These are phyloP conservation scores for Merops nubicus DNA, from an alignment of 2,113 vertebrate species.

Conservation along the genomic window DNA sequence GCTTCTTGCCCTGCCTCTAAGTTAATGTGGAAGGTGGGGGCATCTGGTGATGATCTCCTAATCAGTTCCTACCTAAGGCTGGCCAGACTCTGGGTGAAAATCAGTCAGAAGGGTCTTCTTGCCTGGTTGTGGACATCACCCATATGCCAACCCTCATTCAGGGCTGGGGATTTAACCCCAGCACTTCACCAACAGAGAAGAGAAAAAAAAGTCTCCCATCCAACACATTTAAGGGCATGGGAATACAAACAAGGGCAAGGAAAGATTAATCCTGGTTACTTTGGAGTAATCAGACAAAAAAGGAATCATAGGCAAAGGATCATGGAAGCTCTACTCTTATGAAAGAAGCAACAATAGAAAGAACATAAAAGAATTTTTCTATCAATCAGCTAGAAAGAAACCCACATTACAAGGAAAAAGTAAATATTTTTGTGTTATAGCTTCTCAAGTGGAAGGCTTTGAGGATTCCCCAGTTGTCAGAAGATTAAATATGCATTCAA, in stretches of 20 bases:
- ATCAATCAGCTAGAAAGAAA: background rate
- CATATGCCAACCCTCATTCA: too few relatives aligned
- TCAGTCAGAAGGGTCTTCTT: too few relatives aligned
- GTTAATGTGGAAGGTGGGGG: too few relatives aligned
- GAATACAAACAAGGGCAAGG: background rate
- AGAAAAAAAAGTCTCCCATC: background rate
- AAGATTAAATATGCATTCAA: background rate
- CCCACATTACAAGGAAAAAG: background rate
- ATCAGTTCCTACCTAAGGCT: too few relatives aligned
- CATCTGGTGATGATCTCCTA: too few relatives aligned
- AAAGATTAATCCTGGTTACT: background rate
- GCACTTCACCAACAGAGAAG: background rate
- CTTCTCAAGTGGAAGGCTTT: background rate
- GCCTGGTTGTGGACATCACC: too few relatives aligned
- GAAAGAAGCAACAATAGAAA: background rate
- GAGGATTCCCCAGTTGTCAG: background rate
- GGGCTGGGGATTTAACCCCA: too few relatives aligned
- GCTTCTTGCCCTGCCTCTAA: too few relatives aligned
- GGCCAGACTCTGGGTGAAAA: too few relatives aligned
- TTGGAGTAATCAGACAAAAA: background rate
- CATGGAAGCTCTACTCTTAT: rapidly evolving
- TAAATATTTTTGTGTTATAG: background rate
- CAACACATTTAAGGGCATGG: background rate
- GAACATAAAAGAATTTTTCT: background rate
- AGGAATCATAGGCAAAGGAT: background rate